Base-by-base conservation (phyloP, 2,797 vertebrate species). In the Myotis myotis region DNA sequence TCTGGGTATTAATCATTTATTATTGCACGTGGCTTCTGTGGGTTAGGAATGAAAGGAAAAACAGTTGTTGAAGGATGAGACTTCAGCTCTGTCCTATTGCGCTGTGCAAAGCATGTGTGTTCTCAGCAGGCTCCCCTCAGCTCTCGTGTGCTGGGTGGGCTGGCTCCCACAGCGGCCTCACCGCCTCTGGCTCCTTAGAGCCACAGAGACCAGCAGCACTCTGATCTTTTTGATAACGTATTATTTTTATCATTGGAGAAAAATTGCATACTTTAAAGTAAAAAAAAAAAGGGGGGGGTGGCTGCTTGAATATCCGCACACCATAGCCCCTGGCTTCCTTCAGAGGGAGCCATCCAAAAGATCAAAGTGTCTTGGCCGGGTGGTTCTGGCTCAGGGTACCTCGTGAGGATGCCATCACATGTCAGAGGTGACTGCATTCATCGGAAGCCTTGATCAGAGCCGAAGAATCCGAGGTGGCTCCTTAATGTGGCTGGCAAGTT, bases 41-140 rank as follows among this genome's bases (percentile, higher is more conserved):
- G 33, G 25, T 84, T 75, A 70, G 60, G 49, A 78, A 72, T 38
- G 81, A 82, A 82, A 82, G 64, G 79, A 33, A 82, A 64, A 82
- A 16, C 41, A 64, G 41, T 47, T 9, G 11, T 15, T 23, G 57
- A 64, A 82, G 41, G 28, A 33, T 22, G 28, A 81, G 55, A 60
- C 55, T 44, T 62, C 25, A 28, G 16, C 79, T n/a, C 47, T 47
- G 57, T n/a, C 38, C 79, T 22, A 22, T n/a, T 81, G 36, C 79
- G 13, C 17, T n/a, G 38, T n/a, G n/a, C 74, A 33, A 23, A 53
- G 19, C 22, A 11, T 4, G 9, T 30, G 57, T 81, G 79, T n/a
- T 82, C 80, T 15, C 41, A n/a, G 41, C 41, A 47, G 28, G 10
- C 17, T 13, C 28, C 41, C 28, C 57, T 47, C 57, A 47, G 38